Evolutionary conservation across 2,888 invertebrate genomes (phyloP).

Genomic region (Ophonus ardosiacus): DNA sequence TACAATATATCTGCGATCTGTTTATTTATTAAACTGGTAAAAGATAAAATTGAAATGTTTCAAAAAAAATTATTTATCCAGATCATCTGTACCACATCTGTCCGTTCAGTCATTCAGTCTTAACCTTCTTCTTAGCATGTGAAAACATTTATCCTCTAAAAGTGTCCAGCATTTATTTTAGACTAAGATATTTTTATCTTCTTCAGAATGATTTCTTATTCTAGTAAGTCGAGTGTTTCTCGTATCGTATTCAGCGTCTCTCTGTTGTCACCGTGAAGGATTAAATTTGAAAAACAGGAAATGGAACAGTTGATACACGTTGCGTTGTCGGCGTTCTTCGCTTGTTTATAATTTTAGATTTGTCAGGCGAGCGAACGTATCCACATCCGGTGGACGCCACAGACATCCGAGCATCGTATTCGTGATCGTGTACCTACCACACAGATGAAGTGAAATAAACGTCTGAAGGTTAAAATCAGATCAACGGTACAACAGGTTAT

Average conservation of each 20-base stretch:
- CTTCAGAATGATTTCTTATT: not conserved
- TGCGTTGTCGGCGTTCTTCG: conserved; percentile 14
- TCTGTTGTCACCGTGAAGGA: conserved; percentile 5
- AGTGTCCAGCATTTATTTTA: conserved; percentile 6
- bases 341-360: conserved; percentile 63
- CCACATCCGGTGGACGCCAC: conserved; percentile 57
- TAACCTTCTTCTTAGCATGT: no score
- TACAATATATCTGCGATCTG: no score
- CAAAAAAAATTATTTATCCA: no score
- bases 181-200: not conserved
- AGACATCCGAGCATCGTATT: conserved; percentile 24
- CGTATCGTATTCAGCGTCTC: not conserved
- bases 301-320: conserved; percentile 45
- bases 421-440: no score
- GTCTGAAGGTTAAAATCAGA: conserved; percentile 55
- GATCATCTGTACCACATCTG: no score
- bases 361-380: conserved; percentile 54
- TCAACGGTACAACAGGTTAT: conserved; percentile 10
- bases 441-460: not conserved
- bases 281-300: conserved; percentile 60
- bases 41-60: no score
- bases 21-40: no score
- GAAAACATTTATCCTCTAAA: no score
- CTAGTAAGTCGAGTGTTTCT: not conserved
- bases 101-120: no score